Percentiles rank a stretch among this genome's conserved stretches.
Conservation (phyloP, 2,113 vertebrate species). For the Tragelaphus buxtoni region DNA sequence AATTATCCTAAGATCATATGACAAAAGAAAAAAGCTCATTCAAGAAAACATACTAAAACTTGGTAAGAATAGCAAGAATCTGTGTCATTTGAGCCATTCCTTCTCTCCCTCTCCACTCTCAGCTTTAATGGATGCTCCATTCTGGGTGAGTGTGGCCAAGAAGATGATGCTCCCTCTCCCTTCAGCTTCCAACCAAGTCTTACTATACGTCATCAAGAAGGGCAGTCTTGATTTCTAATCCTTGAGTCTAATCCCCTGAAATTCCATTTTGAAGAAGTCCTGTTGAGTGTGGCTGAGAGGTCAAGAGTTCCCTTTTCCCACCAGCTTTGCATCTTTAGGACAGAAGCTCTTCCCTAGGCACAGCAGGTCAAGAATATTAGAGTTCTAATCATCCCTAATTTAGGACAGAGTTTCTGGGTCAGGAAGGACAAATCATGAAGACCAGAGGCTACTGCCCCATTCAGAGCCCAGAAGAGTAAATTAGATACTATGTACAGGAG, state of each 20-base stretch:
- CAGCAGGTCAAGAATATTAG: not conserved
- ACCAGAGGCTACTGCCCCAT: not conserved
- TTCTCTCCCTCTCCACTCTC: not conserved
- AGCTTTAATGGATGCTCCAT: not conserved
- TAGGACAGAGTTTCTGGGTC: not conserved
- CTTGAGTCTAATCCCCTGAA: not conserved
- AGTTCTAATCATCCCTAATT: not conserved
- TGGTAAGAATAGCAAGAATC: not conserved
- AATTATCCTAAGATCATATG: not conserved
- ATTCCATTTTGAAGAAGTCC: not conserved
- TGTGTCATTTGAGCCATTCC: not conserved
- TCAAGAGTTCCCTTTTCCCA: not conserved
- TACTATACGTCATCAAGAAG: not conserved
- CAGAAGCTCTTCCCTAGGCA: not conserved
- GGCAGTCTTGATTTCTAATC: not conserved
- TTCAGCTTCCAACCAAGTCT: not conserved
- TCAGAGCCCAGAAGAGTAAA: not conserved
- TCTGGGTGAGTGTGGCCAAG: not conserved
- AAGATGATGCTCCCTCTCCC: not conserved
- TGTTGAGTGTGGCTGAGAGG: not conserved
- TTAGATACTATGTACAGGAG: not conserved
- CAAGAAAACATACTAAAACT: not conserved
- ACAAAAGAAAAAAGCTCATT: not conserved
- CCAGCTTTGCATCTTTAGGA: not conserved
- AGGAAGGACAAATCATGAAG: not conserved